A percentile compares a stretch with the other conserved stretches of the same genome.
phyloP scores from a whole-genome alignment of 2,888 invertebrate genomes.

The Slavum lentiscoides region DNA sequence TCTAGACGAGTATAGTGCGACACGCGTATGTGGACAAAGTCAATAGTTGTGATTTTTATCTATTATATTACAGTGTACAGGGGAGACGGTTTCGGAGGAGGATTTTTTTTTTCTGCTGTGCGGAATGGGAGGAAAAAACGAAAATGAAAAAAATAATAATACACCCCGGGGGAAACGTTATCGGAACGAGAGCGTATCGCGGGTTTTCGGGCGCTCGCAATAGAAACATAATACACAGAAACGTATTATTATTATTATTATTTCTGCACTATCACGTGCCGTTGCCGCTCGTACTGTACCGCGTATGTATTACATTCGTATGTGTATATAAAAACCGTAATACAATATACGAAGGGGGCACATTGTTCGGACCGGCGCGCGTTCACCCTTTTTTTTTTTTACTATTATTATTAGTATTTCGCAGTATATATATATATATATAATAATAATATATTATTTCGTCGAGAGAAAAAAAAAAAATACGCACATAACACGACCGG shows the following conservation, averaged over 20 bases:
- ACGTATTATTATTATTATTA: slow-evolving; percentile 17
- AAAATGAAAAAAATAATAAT: slow-evolving; percentile 5
- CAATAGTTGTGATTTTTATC: too few species aligned
- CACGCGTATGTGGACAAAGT: too few species aligned
- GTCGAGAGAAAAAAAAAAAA: too few species aligned
- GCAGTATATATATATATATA: too few species aligned
- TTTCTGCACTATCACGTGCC: slow-evolving; percentile 50
- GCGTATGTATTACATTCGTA: neutral
- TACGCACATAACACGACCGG: too few species aligned
- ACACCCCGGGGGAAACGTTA: slow-evolving; percentile 50
- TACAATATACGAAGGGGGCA: slow-evolving; percentile 42
- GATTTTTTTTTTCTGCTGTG: too few species aligned
- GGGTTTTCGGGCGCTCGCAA: slow-evolving; percentile 22
- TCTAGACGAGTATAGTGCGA: too few species aligned
- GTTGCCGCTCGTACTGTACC: neutral
- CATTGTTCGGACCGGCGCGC: slow-evolving; percentile 31
- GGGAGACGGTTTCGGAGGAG: too few species aligned
- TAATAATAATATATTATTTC: too few species aligned
- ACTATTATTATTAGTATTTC: slow-evolving; percentile 12
- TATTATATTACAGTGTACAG: too few species aligned
- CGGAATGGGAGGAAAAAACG: neutral
- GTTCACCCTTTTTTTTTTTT: slow-evolving; percentile 32
- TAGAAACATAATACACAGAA: slow-evolving; percentile 30
- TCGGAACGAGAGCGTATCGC: slow-evolving; percentile 19
- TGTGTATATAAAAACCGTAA: neutral